Conservation (phyloP, 2,797 vertebrate species). For the Gephyroberyx darwinii region DNA sequence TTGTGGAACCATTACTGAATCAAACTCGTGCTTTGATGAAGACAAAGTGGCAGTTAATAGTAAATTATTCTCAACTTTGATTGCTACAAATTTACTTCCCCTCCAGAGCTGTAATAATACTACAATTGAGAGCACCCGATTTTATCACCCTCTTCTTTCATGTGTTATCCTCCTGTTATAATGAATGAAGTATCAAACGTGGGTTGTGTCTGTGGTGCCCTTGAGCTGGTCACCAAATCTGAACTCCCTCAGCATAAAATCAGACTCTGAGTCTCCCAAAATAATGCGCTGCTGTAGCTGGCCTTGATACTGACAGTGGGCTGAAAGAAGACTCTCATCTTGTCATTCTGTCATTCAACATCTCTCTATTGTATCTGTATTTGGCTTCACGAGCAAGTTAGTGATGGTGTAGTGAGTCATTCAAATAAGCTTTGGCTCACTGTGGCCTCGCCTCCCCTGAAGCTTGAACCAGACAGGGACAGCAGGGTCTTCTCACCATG, state of each 20-base stretch:
- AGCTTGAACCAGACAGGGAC: slow-evolving; percentile 66
- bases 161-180: neutral
- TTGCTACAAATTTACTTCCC: slow-evolving; percentile 28
- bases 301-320: slow-evolving; percentile 60
- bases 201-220: slow-evolving; percentile 61
- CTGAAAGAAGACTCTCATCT: slow-evolving; percentile 60
- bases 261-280: slow-evolving; percentile 54
- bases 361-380: slow-evolving; percentile 31
- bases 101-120: slow-evolving; percentile 20
- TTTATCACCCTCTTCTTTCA: slow-evolving; percentile 18
- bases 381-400: slow-evolving; percentile 66
- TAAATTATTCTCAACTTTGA: slow-evolving; percentile 44
- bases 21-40: slow-evolving; percentile 45
- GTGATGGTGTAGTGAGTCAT: slow-evolving; percentile 77
- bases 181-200: slow-evolving; percentile 49
- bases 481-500: neutral
- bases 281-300: slow-evolving; percentile 59
- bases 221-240: slow-evolving; percentile 67
- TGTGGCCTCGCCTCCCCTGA: slow-evolving; percentile 67
- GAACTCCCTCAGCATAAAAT: slow-evolving; percentile 58
- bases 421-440: slow-evolving; percentile 77
- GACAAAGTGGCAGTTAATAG: slow-evolving; percentile 44
- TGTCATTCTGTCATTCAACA: slow-evolving; percentile 55
- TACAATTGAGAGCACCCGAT: slow-evolving; percentile 19
- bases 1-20: slow-evolving; percentile 28